Percentiles rank a stretch among this genome's conserved stretches.
These are phyloP conservation scores for Amphipyra tragopoginis DNA, from an alignment of 2,888 invertebrate genomes.

Conservation along the genomic window DNA sequence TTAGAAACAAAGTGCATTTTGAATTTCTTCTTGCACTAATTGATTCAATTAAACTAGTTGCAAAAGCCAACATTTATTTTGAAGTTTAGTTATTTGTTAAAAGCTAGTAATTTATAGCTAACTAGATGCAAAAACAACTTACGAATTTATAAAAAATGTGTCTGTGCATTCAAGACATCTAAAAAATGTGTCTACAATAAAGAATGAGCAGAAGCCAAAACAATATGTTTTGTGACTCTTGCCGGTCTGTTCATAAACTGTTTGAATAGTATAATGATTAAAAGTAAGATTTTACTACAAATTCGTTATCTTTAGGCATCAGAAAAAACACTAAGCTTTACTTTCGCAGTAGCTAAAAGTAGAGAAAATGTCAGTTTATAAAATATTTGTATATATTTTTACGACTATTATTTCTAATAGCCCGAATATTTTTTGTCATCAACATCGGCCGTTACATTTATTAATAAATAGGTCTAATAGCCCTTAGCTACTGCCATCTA, in stretches of 20 bases:
- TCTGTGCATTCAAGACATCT: slow-evolving; percentile 43
- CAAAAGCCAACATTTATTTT: not conserved
- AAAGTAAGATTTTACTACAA: slow-evolving; percentile 4
- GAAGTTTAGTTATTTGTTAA: slow-evolving; percentile 15
- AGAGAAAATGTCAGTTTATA: slow-evolving; percentile 7
- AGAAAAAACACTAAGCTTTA: slow-evolving; percentile 15
- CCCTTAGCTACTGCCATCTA: slow-evolving; percentile 33
- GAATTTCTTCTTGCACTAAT: not conserved
- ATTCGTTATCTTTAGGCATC: slow-evolving; percentile 22
- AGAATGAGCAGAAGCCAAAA: slow-evolving; percentile 40
- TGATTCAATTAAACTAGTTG: slow-evolving; percentile 9
- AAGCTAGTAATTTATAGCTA: slow-evolving; percentile 28
- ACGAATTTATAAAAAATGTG: slow-evolving; percentile 42
- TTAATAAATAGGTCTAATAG: slow-evolving; percentile 40
- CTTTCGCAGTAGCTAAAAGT: not conserved
- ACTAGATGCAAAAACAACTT: slow-evolving; percentile 28
- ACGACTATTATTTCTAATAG: slow-evolving; percentile 17
- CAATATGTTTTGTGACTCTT: slow-evolving; percentile 39
- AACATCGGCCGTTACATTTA: slow-evolving; percentile 33
- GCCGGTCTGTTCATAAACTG: slow-evolving; percentile 33
- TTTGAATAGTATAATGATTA: slow-evolving; percentile 40
- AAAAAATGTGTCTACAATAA: slow-evolving; percentile 37
- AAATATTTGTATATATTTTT: slow-evolving; percentile 20
- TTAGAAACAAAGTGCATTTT: not conserved
- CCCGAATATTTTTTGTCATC: slow-evolving; percentile 32